Percentiles rank a stretch among this genome's conserved stretches.
phyloP scores from a whole-genome alignment of 1,140 invertebrate species.

The Atta colombica region DNA sequence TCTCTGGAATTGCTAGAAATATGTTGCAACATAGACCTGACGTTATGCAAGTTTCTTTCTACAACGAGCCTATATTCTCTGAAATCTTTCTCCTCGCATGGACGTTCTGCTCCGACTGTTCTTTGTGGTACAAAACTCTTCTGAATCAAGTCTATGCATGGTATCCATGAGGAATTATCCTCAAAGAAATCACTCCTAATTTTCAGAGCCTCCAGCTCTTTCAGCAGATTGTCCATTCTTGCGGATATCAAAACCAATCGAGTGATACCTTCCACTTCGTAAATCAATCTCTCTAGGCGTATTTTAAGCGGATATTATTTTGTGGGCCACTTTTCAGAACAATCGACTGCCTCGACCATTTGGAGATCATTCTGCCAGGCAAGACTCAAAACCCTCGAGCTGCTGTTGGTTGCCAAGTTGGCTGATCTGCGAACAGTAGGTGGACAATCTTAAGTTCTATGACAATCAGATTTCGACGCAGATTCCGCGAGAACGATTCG shows the following conservation, averaged over 20 bases:
- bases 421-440: not conserved
- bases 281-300: not conserved
- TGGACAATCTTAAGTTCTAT: not conserved
- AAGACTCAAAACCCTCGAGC: not conserved
- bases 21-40: constrained; percentile 74
- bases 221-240: constrained; percentile 67
- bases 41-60: constrained; percentile 76
- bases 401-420: not conserved
- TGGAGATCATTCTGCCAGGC: not conserved
- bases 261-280: not conserved
- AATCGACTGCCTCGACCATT: not conserved
- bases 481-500: not conserved
- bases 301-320: not conserved
- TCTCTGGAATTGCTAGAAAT: constrained; percentile 62
- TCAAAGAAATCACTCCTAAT: constrained; percentile 44
- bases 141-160: constrained; percentile 75
- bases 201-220: constrained; percentile 59
- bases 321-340: not conserved
- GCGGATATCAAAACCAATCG: not conserved
- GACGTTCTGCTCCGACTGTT: constrained; percentile 68
- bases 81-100: constrained; percentile 82
- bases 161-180: constrained; percentile 70
- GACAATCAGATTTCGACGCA: not conserved
- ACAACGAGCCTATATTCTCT: constrained; percentile 76
- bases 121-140: constrained; percentile 77